Base-by-base conservation (phyloP, 2,113 vertebrate genomes). In the Ptilonorhynchus violaceus region DNA sequence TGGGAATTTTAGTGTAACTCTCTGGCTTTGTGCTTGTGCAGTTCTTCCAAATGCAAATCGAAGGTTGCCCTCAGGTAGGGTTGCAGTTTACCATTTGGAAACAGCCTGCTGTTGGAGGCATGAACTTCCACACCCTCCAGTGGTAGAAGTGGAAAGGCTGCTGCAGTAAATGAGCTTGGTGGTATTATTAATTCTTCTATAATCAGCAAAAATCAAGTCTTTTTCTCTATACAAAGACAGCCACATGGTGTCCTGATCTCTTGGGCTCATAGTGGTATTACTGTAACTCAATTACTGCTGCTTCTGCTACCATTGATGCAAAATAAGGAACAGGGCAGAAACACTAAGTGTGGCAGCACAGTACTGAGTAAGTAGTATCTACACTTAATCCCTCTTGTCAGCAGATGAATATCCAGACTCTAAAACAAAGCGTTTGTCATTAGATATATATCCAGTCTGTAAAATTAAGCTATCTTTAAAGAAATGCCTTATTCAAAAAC, bases 41-140 rank as follows among this genome's bases (percentile, higher is more conserved):
- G 46, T 73, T 33, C 37, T 92, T 86, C 49, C 12, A 18, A 62
- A 42, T 18, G 35, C 23, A 69, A 55, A 35, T 10, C 0, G 0
- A 77, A 88, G 13, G 21, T 68, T 83, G 35, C 39, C 20, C 15
- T 50, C 55, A 20, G 63, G 25, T 58, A 41, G 33, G 10, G 41
- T 58, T 85, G 73, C 9, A 56, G 27, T 77, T 85, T 20, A 28
- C 7, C 5, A 2, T 77, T 52, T 63, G 21, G 11, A n/a, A 68
- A 37, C 46, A 74, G 33, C 50, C 25, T 62, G 9, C 50, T 46
- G 8, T 64, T 82, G 44, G 64, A 89, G 64, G 59, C 68, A 50
- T 35, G 73, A 89, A 81, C 73, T 87, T 93, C 89, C 89, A 73
- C 50, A 94, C 46, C 46, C 77, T 94, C 68, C 88, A 84, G 76